Conservation (phyloP, 2,113 vertebrate genomes). For the Mungos mungo region DNA sequence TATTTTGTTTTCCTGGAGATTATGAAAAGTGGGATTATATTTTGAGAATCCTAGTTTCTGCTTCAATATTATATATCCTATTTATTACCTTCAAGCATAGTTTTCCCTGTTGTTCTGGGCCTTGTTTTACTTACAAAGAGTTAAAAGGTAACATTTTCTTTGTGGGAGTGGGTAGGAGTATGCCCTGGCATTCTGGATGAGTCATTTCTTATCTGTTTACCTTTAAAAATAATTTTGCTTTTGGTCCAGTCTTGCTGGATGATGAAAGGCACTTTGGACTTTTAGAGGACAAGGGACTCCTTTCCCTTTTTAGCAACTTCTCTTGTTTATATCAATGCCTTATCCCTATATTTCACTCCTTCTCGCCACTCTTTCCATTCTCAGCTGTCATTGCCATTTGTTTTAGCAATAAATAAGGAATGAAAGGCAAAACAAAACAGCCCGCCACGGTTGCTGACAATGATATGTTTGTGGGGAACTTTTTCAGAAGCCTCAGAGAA, state of each 20-base stretch:
- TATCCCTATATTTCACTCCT: conserved; percentile 40
- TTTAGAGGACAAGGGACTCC: not conserved
- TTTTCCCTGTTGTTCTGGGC: not conserved
- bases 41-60: not conserved
- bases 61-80: not conserved
- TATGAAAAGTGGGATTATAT: not conserved
- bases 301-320: conserved; percentile 29
- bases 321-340: conserved; percentile 10
- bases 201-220: conserved; percentile 57
- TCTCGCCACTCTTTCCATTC: conserved; percentile 53
- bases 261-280: conserved; percentile 23
- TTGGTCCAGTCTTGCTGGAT: not conserved
- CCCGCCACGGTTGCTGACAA: conserved; percentile 12
- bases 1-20: not conserved
- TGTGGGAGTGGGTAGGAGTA: not conserved
- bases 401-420: conserved; percentile 66
- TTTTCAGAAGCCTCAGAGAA: conserved; percentile 63
- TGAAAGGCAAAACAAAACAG: conserved; percentile 60
- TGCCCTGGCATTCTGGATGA: not conserved
- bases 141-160: not conserved
- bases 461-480: conserved; percentile 53
- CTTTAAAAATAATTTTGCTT: conserved; percentile 29
- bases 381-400: conserved; percentile 48
- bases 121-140: conserved; percentile 13
- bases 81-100: not conserved